Evolutionary conservation across 2,888 invertebrate genomes (phyloP), one percentile per base, ranked within the genome.

Genomic region (Eristalinus sepulchralis): DNA sequence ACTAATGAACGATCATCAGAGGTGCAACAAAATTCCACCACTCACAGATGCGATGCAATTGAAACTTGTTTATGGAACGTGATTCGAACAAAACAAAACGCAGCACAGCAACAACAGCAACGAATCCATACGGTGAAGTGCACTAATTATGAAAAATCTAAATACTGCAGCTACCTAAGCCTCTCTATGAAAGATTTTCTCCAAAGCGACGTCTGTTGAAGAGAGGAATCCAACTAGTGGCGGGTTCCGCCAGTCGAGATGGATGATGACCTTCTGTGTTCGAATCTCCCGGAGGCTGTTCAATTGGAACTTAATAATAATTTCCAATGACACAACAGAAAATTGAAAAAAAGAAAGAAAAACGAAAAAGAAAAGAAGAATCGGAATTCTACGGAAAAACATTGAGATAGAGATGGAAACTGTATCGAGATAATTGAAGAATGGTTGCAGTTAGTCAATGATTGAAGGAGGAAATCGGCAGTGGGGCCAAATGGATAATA

Each of bases 1-100:
- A 62, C 62, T 80, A 80, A 80, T 80, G 80, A 80, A 73, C 80
- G 60, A 53, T 67, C 62, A 67, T 73, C 27, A 47, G 17, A 66
- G 53, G 60, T 60, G 72, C 64, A 79, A 66, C 71, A 57, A 71
- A 70, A 57, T 57, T 57, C 57, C 57, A 57, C 57, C 47, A 31
- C 27, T 62, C 62, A 9, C 57, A 22, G 57, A 24, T 24, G 24
- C 57, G 57, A 27, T 24, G 57, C 24, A 22, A 57, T 57, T 47
- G 47, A 22, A 27, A 57, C 57, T 57, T 57, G 57, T 57, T 63
- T 33, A 34, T 11, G 33, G 17, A 31, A 31, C 60, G 60, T 63
- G 34, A 34, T 63, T 33, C n/a, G 31, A 60, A 60, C 31, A 60
- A 27, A 63, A 31, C 20, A 31, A 27, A 33, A 63, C 17, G 17